Conservation (phyloP, 2,797 vertebrate species). For the Gambusia yucatana region DNA sequence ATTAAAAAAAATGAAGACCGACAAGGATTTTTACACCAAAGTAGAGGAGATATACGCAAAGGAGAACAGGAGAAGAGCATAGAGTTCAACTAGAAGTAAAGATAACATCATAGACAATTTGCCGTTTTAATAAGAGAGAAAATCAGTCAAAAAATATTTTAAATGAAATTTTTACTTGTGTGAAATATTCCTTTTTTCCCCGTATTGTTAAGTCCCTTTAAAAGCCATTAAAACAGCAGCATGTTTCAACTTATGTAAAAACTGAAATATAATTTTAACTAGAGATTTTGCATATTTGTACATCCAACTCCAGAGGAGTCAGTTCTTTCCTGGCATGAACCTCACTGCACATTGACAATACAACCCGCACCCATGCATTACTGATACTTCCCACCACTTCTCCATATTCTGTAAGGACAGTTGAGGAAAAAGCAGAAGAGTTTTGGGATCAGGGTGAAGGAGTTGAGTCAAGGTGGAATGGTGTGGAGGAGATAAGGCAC, state of each 20-base stretch:
- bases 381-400: not conserved
- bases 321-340: not conserved
- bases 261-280: not conserved
- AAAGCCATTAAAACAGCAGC: not conserved
- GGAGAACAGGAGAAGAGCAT: not conserved
- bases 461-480: conserved; percentile 33
- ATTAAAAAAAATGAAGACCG: not conserved
- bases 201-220: not conserved
- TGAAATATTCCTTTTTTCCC: not conserved
- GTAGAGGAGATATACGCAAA: not conserved
- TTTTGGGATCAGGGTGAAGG: not conserved
- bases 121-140: not conserved
- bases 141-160: not conserved
- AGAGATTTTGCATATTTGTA: not conserved
- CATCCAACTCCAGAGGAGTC: not conserved
- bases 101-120: not conserved
- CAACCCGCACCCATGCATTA: not conserved
- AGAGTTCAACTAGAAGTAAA: not conserved
- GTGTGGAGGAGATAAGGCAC: conserved; percentile 32
- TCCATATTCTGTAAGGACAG: conserved; percentile 6
- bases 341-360: not conserved
- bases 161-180: not conserved
- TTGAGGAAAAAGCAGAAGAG: conserved; percentile 1
- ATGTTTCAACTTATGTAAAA: not conserved
- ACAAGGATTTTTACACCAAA: not conserved